Evolutionary conservation across 2,113 vertebrate genomes (phyloP).

Genomic region (Apeltes quadracus): DNA sequence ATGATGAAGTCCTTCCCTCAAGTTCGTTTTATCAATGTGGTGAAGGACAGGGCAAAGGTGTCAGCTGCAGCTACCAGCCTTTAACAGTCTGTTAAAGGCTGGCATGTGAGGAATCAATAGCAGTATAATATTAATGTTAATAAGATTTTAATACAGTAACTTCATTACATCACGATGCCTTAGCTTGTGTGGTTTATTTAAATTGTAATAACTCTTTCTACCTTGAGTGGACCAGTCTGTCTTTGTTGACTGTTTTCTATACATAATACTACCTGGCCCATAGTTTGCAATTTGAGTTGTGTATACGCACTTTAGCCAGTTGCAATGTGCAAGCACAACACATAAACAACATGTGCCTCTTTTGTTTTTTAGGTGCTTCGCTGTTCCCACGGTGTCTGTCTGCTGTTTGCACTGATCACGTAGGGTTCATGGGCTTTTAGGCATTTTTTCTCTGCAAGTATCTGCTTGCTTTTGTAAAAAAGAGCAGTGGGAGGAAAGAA

Average conservation of each 20-base stretch:
- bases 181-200: background rate
- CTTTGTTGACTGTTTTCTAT: background rate
- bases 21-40: constrained; percentile 20
- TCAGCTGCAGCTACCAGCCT: constrained; percentile 48
- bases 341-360: background rate
- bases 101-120: constrained; percentile 36
- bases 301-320: background rate
- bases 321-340: background rate
- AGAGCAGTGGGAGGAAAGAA: background rate
- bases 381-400: background rate
- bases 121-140: constrained; percentile 10
- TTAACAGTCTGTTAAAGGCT: no score
- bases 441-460: no score
- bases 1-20: constrained; percentile 26
- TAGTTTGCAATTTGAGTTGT: background rate
- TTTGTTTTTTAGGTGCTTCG: background rate
- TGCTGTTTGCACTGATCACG: background rate
- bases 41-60: constrained; percentile 53
- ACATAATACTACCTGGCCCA: background rate
- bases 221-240: background rate
- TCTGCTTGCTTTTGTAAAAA: background rate
- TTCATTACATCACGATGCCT: background rate
- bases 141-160: background rate
- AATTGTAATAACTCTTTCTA: background rate
- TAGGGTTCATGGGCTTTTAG: no score